Percentiles rank a stretch among this genome's conserved stretches.
Conservation (phyloP, 2,888 invertebrate genomes). For the Sinodicranocentrus sp. region DNA sequence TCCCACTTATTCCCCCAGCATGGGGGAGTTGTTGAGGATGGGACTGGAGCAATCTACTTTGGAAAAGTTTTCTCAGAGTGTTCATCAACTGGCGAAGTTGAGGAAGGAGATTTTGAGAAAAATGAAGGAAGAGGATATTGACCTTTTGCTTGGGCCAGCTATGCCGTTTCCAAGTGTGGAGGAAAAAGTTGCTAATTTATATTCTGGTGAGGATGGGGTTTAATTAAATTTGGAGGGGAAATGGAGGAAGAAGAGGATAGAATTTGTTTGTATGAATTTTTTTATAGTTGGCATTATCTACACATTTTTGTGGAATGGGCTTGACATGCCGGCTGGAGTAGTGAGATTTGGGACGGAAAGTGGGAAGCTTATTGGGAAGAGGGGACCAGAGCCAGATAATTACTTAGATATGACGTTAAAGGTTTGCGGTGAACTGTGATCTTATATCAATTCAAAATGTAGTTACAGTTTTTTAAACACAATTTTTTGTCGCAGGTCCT, state of each 20-base stretch:
- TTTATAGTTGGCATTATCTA: no score
- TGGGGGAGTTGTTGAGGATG: constrained; percentile 26
- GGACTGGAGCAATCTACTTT: constrained; percentile 37
- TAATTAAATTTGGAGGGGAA: no score
- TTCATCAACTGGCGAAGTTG: constrained; percentile 21
- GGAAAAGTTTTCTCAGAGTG: no score
- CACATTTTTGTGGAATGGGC: constrained; percentile 64
- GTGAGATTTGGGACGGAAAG: constrained; percentile 68
- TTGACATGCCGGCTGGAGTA: constrained; percentile 69
- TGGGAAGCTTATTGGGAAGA: no score
- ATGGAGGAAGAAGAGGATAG: no score
- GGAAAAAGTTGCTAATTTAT: constrained; percentile 37
- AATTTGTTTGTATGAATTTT: no score
- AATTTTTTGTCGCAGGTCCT: no score
- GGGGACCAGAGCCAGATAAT: no score
- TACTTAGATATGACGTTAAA: no score
- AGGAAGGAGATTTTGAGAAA: constrained; percentile 47
- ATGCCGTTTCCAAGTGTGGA: constrained; percentile 75
- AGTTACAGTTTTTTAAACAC: no score
- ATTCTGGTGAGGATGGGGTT: background rate
- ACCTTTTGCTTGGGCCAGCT: constrained; percentile 78
- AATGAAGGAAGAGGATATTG: constrained; percentile 76
- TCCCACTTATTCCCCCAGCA: constrained; percentile 14
- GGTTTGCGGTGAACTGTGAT: no score
- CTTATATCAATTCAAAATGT: no score